Evolutionary conservation across 2,797 vertebrate species (phyloP), one percentile per base, ranked within the genome.

Genomic region (Enteromius viviparus): DNA sequence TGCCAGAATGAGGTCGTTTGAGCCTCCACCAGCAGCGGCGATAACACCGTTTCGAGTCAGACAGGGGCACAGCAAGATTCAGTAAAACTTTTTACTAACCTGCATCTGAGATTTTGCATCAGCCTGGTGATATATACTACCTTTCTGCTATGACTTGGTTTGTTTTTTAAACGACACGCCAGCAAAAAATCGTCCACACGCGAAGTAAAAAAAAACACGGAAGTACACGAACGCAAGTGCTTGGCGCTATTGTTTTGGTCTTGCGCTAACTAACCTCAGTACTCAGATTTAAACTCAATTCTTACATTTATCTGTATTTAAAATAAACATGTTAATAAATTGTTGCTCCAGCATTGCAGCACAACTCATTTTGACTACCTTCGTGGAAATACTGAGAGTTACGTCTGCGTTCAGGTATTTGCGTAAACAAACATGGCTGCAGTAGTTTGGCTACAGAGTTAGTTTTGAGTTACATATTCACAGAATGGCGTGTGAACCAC

Each of bases 1-100:
- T 89, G 84, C 83, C 78, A 82, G 90, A 87, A 88, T 80, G 86
- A 42, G 80, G 87, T 80, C 70, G 11, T 85, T 84, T 37, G 87
- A 42, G 89, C 85, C 71, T 66, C 86, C 58, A 84, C 76, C 74
- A 71, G 47, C 74, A 80, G 55, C 32, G 58, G 78, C 32, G 47
- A 34, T 11, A 66, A 45, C 83, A 66, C 19, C 15, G 42, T 76
- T 76, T 6, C 47, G 71, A 47, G 19, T 79, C 53, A 55, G 23
- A 26, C 60, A 80, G 80, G 32, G 71, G 71, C 60, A 82, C 80
- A 47, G 72, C 81, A 12, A 82, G 58, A 64, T 21, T 60, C 69
- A 74, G 29, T 62, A 26, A 81, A 76, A 74, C 6, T 21, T 76
- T 55, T 76, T 49, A 42, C 62, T 53, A 76, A 76, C 49, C 6